Base-by-base conservation (phyloP, 2,113 vertebrate species). In the Tragelaphus strepsiceros region DNA sequence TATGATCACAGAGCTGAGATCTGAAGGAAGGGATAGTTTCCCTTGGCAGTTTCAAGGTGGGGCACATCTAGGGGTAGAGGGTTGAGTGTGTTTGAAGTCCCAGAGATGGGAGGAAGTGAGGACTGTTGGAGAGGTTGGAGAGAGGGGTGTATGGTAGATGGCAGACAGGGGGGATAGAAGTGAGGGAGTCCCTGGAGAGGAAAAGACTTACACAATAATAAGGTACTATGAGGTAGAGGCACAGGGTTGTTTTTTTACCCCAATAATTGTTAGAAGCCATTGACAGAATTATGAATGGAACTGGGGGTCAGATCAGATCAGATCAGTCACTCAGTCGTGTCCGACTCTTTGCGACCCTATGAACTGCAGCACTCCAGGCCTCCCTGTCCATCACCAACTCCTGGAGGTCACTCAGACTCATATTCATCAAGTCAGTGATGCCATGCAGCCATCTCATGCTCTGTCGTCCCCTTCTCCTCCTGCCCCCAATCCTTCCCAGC, bases 231-330 rank as follows among this genome's bases (percentile, higher is more conserved):
- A 6, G 51, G 6, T 11, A 13, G 39, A 78, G 17, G 21, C 6
- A 61, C 35, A 43, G n/a, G 8, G 7, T 81, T 93, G 5, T 9
- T 78, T 54, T 30, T 30, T 21, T 4, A 54, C n/a, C 28, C 3
- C 43, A 53, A 14, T 16, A 96, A 87, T 81, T 59, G 87, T 58
- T n/a, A 83, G 71, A 91, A 96, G 1, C 12, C 71, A 71, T 17
- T 59, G n/a, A 59, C 51, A 64, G 80, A 82, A 94, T 88, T 59
- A 97, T 91, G 15, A 94, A 86, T 32, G 35, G 17, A 94, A 74
- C 59, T 93, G 16, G 46, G 67, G 26, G 10, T 53, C n/a, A n/a
- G n/a, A n/a, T 94, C 43, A 43, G 43, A 5, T 43, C 43, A 43
- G 43, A 43, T 43, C 43, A 43, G 43, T 43, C 3, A 5, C 43